A percentile compares a stretch with the other conserved stretches of the same genome.
These are phyloP conservation scores for Salvator merianae DNA, from an alignment of 2,113 vertebrate species.

Conservation along the genomic window DNA sequence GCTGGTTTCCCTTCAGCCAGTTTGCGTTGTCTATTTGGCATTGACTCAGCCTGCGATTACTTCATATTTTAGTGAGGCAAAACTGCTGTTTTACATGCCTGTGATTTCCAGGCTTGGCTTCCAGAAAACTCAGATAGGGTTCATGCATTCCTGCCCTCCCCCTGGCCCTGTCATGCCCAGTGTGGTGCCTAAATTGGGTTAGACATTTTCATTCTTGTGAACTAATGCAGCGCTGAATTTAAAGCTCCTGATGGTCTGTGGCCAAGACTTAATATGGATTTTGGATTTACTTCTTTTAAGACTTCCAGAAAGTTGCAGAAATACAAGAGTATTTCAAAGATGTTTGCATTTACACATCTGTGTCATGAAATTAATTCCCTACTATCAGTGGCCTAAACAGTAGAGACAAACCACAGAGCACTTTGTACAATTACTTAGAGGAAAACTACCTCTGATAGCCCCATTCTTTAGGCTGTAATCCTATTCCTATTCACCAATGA, in stretches of 20 bases:
- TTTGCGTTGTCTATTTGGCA: slow-evolving; percentile 46
- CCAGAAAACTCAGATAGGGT: slow-evolving; percentile 21
- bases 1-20: slow-evolving; percentile 41
- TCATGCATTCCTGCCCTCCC: neutral
- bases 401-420: neutral
- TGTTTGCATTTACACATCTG: neutral
- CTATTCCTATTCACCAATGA: neutral
- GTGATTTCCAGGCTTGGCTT: slow-evolving; percentile 24
- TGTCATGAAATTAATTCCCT: neutral
- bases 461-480: no score
- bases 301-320: neutral
- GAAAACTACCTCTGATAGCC: neutral
- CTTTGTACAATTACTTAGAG: neutral
- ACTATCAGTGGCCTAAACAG: no score
- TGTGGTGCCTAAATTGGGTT: neutral
- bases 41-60: slow-evolving; percentile 52
- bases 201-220: neutral
- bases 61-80: slow-evolving; percentile 53
- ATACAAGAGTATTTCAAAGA: neutral
- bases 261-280: neutral
- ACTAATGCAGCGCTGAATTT: neutral
- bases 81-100: slow-evolving; percentile 45
- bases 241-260: neutral
- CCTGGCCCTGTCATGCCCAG: neutral
- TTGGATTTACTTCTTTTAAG: neutral